Percentiles rank a stretch among this genome's conserved stretches.
phyloP scores from a whole-genome alignment of 2,113 vertebrate genomes.

The Rhynchomys soricoides region DNA sequence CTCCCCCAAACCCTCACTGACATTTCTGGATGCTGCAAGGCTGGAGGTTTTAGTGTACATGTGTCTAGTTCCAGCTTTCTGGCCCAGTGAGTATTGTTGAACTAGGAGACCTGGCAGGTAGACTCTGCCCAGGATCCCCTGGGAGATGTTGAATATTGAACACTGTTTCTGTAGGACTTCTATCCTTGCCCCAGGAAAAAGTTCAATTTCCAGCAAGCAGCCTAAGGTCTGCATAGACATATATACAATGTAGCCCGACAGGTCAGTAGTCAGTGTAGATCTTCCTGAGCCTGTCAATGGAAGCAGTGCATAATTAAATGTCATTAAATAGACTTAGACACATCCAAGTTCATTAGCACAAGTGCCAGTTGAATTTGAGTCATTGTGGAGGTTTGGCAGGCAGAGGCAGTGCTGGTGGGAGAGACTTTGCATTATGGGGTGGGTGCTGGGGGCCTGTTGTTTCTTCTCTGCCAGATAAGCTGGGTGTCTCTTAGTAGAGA shows the following conservation, averaged over 20 bases:
- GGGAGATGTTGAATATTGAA: no score
- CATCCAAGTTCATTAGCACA: conserved; percentile 57
- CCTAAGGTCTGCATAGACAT: neutral
- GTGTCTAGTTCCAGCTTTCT: neutral
- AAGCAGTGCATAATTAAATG: conserved; percentile 37
- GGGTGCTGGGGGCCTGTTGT: neutral
- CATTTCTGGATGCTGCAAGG: neutral
- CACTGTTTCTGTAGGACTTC: neutral
- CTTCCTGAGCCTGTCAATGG: conserved; percentile 44
- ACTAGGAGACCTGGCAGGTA: neutral
- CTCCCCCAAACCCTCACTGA: no score
- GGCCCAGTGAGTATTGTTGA: neutral
- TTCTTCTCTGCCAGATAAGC: neutral
- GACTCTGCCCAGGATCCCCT: neutral
- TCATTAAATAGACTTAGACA: conserved; percentile 44
- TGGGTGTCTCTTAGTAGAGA: neutral
- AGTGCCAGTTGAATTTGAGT: conserved; percentile 50
- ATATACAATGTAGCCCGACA: neutral
- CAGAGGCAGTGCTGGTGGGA: neutral
- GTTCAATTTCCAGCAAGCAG: neutral
- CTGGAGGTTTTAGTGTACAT: neutral
- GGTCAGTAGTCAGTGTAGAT: conserved; percentile 22
- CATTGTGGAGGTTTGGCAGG: conserved; percentile 36
- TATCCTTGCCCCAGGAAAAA: neutral
- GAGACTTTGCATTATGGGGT: neutral